phyloP scores from a whole-genome alignment of 2,797 vertebrate species.

The Danionella dracula region DNA sequence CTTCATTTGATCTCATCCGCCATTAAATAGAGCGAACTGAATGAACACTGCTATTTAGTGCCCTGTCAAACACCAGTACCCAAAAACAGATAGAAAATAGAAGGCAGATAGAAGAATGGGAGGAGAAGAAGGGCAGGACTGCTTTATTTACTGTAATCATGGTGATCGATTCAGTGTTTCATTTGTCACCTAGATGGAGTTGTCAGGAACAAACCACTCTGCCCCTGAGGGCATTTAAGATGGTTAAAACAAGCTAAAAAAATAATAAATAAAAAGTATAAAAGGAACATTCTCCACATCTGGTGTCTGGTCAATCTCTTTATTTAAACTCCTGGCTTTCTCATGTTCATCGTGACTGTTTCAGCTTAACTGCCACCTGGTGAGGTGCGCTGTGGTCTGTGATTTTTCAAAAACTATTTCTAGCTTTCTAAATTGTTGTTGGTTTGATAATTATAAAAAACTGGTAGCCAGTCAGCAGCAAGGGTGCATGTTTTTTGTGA shows the following conservation, averaged over 20 bases:
- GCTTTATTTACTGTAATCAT: constrained; percentile 31
- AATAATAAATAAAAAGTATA: no score
- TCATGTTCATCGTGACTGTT: no score
- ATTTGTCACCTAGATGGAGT: constrained; percentile 19
- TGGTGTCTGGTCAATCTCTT: no score
- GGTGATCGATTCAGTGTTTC: constrained; percentile 30
- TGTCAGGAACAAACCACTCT: constrained; percentile 28
- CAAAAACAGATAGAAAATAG: neutral
- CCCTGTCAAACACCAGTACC: constrained; percentile 3
- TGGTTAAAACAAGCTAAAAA: neutral
- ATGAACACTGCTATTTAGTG: constrained; percentile 37
- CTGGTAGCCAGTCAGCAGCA: no score
- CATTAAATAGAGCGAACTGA: constrained; percentile 35
- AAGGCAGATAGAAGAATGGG: neutral
- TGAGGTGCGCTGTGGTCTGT: no score
- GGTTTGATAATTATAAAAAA: no score
- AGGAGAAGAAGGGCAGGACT: neutral
- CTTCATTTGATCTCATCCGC: constrained; percentile 12
- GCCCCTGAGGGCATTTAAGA: constrained; percentile 23
- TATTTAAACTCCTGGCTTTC: no score
- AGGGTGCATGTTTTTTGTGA: no score
- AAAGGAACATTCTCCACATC: no score
- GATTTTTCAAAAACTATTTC: no score
- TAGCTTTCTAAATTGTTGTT: no score
- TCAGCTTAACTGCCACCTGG: no score